Conservation (phyloP, 2,797 vertebrate species). For the Hylomyscus alleni region DNA sequence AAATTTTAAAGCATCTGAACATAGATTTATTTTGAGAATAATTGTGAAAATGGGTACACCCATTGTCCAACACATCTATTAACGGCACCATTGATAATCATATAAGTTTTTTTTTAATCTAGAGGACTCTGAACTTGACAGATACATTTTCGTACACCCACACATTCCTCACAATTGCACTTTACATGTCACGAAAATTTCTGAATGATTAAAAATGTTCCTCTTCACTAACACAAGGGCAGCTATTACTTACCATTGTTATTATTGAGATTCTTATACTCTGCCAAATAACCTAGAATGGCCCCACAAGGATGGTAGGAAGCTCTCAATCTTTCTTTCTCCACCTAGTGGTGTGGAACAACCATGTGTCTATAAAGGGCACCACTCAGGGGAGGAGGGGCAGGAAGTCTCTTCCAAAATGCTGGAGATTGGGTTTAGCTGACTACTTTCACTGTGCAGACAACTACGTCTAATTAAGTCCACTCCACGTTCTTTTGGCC, state of each 20-base stretch:
- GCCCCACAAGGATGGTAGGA: neutral
- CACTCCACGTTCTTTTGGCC: slow-evolving; percentile 60
- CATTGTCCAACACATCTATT: slow-evolving; percentile 84
- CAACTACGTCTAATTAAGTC: slow-evolving; percentile 72
- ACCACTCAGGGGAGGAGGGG: neutral
- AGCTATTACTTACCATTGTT: slow-evolving; percentile 77
- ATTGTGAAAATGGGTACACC: slow-evolving; percentile 83
- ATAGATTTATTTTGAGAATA: slow-evolving; percentile 83
- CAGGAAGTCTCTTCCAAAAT: slow-evolving; percentile 51
- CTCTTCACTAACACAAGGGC: slow-evolving; percentile 79
- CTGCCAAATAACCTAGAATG: slow-evolving; percentile 59
- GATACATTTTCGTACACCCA: slow-evolving; percentile 86
- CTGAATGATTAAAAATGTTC: slow-evolving; percentile 82
- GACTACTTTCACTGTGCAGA: slow-evolving; percentile 67
- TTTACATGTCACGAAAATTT: slow-evolving; percentile 88
- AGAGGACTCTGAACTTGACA: slow-evolving; percentile 86
- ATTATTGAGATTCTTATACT: slow-evolving; percentile 74
- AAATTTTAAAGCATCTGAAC: slow-evolving; percentile 87
- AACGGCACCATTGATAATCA: slow-evolving; percentile 86
- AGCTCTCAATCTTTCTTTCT: slow-evolving; percentile 60
- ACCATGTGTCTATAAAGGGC: slow-evolving; percentile 1
- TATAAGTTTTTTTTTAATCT: slow-evolving; percentile 81
- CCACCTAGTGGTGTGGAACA: slow-evolving; percentile 31
- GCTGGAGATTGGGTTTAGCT: slow-evolving; percentile 13
- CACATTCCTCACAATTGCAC: slow-evolving; percentile 90